These are phyloP conservation scores for Diceros bicornis DNA, from an alignment of 2,797 vertebrate genomes.

Conservation along the genomic window DNA sequence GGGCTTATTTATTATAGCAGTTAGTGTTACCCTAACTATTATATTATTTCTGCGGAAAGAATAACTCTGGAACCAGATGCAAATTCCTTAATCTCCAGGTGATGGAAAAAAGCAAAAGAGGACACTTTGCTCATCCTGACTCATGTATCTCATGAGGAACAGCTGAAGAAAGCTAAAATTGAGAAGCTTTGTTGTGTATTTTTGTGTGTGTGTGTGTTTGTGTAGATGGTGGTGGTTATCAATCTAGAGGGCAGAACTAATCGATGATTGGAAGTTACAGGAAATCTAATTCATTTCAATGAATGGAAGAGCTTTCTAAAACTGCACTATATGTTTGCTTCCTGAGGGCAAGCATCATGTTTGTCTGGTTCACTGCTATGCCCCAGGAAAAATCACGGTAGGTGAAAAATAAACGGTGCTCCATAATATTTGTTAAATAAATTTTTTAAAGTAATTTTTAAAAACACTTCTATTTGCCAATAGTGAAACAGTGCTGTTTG, in stretches of 20 bases:
- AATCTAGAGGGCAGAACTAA: background rate
- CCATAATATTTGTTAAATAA: background rate
- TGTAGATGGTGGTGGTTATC: background rate
- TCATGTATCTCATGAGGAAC: background rate
- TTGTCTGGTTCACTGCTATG: background rate
- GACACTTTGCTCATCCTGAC: background rate
- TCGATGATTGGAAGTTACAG: background rate
- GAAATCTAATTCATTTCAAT: background rate
- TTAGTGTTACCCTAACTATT: background rate
- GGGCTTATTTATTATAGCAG: constrained; percentile 11
- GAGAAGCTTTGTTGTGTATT: background rate
- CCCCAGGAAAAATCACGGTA: background rate
- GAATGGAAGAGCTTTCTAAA: background rate
- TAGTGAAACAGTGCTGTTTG: background rate
- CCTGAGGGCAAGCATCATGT: background rate
- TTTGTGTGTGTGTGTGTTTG: background rate
- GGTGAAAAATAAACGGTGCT: background rate
- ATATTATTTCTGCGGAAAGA: constrained; percentile 12
- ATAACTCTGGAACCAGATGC: background rate
- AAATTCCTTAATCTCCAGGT: background rate
- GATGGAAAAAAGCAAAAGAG: background rate
- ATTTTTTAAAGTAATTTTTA: background rate
- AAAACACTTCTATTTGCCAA: background rate
- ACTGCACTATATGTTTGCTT: background rate
- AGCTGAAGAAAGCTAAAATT: background rate